phyloP scores from a whole-genome alignment of 2,113 vertebrate species.

The Lathamus discolor region DNA sequence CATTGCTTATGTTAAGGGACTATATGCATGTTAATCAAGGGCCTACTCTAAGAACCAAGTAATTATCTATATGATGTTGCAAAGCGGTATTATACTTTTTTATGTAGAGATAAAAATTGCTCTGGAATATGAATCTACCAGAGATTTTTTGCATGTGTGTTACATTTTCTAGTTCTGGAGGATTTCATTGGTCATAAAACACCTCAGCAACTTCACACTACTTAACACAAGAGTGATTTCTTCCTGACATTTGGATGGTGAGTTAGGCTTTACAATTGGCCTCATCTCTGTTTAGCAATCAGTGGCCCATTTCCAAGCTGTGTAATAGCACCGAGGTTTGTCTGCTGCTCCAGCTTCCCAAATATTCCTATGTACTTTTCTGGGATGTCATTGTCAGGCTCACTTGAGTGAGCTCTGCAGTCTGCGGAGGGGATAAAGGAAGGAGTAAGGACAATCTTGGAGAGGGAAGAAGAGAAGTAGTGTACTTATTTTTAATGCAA shows the following conservation, averaged over 20 bases:
- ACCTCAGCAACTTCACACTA: not conserved
- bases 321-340: not conserved
- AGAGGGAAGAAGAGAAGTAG: not conserved
- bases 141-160: not conserved
- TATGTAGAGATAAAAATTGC: not conserved
- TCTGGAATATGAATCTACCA: not conserved
- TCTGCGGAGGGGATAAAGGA: not conserved
- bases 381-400: not conserved
- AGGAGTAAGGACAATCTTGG: not conserved
- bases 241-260: not conserved
- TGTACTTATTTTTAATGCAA: not conserved
- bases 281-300: not conserved
- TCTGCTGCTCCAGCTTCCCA: not conserved
- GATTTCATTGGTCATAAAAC: not conserved
- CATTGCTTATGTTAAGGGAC: not conserved
- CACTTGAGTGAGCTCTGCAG: not conserved
- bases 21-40: not conserved
- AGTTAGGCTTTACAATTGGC: not conserved
- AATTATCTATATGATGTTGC: conserved; percentile 9
- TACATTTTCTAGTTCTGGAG: not conserved
- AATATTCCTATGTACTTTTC: not conserved
- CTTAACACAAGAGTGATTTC: not conserved
- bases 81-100: not conserved
- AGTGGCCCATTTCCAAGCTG: not conserved
- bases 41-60: not conserved